These are phyloP conservation scores for Solen grandis DNA, from an alignment of 1,140 invertebrate genomes.

Conservation along the genomic window DNA sequence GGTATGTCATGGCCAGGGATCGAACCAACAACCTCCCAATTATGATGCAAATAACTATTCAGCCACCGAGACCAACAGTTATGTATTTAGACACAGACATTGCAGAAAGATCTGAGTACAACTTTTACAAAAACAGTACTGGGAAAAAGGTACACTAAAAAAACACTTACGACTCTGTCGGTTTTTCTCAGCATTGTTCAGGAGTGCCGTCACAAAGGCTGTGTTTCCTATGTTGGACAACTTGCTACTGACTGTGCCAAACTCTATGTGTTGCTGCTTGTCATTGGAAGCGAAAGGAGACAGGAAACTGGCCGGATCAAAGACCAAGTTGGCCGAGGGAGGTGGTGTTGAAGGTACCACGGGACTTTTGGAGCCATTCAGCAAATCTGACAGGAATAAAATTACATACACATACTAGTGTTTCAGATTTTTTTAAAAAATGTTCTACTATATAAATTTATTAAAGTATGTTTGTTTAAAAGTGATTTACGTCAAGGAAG, in stretches of 20 bases:
- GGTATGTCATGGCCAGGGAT: too few relatives aligned
- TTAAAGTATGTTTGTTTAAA: too few relatives aligned
- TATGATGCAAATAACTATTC: too few relatives aligned
- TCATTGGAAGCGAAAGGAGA: conserved; percentile 57
- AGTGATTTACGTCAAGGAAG: too few relatives aligned
- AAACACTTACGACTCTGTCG: conserved; percentile 50
- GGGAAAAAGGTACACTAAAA: not conserved
- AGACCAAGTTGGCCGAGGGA: conserved; percentile 51
- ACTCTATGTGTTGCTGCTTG: conserved; percentile 60
- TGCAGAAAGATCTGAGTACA: too few relatives aligned
- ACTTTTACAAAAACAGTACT: too few relatives aligned
- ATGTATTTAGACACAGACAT: too few relatives aligned
- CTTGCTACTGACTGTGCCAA: conserved; percentile 58
- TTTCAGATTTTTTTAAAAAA: too few relatives aligned
- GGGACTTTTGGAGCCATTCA: conserved; percentile 72
- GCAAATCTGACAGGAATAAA: conserved; percentile 65
- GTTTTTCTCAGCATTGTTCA: conserved; percentile 57
- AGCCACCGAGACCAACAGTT: too few relatives aligned
- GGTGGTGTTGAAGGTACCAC: conserved; percentile 70
- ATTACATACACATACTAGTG: not conserved
- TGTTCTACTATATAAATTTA: too few relatives aligned
- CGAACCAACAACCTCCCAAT: too few relatives aligned
- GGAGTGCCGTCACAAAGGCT: conserved; percentile 55
- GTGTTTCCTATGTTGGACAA: conserved; percentile 4
- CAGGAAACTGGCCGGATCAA: conserved; percentile 58